Evolutionary conservation across 2,113 vertebrate species (phyloP).

Genomic region (Oncorhynchus tshawytscha): DNA sequence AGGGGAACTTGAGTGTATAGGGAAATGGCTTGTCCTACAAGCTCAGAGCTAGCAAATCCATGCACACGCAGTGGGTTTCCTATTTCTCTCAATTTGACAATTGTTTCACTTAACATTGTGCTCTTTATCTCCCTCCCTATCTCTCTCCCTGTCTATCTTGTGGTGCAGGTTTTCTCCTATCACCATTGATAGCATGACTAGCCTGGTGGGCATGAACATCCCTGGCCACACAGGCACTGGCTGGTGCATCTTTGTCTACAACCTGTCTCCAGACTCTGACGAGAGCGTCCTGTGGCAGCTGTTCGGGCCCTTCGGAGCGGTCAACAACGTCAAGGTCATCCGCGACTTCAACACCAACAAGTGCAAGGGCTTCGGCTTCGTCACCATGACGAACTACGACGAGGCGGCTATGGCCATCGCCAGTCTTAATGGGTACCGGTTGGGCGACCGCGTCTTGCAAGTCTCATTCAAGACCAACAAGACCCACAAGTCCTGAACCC

Average conservation of each 20-base stretch:
- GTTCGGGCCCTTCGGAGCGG: conserved; percentile 97
- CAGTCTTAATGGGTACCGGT: conserved; percentile 99
- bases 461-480: conserved; percentile 99
- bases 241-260: conserved; percentile 99
- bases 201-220: conserved; percentile 99
- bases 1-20: background rate
- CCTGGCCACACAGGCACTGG: conserved; percentile 97
- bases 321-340: conserved; percentile 99
- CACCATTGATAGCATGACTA: conserved; percentile 99
- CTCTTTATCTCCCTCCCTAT: background rate
- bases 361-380: conserved; percentile 99
- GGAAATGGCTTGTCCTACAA: background rate
- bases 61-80: background rate
- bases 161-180: conserved; percentile 93
- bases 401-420: conserved; percentile 99
- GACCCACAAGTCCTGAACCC: conserved; percentile 99
- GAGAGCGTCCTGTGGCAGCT: conserved; percentile 99
- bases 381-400: conserved; percentile 99
- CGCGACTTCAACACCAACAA: conserved; percentile 99
- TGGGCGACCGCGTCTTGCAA: conserved; percentile 99
- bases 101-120: conserved; percentile 2
- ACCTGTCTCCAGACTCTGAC: conserved; percentile 97
- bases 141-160: conserved; percentile 13
- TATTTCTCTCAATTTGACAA: background rate
- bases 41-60: background rate